These are phyloP conservation scores for Ecdyonurus torrentis DNA, from an alignment of 2,888 invertebrate species.

Conservation along the genomic window DNA sequence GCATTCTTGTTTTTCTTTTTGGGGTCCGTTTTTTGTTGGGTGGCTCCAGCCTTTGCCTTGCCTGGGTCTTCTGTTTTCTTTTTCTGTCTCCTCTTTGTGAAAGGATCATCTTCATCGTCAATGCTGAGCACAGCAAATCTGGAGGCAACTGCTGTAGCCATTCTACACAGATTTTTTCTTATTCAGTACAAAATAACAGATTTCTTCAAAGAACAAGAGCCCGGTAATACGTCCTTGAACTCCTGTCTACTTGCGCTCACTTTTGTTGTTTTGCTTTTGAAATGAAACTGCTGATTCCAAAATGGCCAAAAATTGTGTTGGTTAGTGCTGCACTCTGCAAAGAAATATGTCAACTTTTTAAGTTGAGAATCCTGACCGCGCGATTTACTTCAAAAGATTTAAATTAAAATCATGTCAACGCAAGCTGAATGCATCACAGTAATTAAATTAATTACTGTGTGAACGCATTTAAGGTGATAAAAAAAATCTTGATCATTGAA, in stretches of 20 bases:
- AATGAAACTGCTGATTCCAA: background rate
- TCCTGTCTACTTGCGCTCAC: too few species aligned
- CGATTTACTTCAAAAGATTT: too few species aligned
- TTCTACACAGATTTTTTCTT: slow-evolving; percentile 19
- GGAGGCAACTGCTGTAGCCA: slow-evolving; percentile 50
- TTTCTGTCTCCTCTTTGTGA: background rate
- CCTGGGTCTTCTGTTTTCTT: slow-evolving; percentile 2
- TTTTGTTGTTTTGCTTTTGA: too few species aligned
- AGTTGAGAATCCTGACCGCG: background rate
- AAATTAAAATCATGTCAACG: too few species aligned
- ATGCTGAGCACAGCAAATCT: slow-evolving; percentile 57
- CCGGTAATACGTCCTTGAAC: background rate
- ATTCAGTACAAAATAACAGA: too few species aligned
- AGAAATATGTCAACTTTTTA: background rate
- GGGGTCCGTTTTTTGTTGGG: slow-evolving; percentile 2
- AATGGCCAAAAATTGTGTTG: background rate
- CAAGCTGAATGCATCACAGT: too few species aligned
- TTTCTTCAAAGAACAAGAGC: background rate
- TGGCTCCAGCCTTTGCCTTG: background rate
- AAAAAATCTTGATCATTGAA: too few species aligned
- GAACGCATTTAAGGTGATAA: too few species aligned
- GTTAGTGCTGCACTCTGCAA: background rate
- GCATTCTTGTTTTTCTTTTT: slow-evolving; percentile 10
- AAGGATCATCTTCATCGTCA: slow-evolving; percentile 49
- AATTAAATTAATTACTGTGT: too few species aligned